Percentiles rank a stretch among this genome's conserved stretches.
phyloP scores from a whole-genome alignment of 2,113 vertebrate species.

The Onychorhynchus coronatus region DNA sequence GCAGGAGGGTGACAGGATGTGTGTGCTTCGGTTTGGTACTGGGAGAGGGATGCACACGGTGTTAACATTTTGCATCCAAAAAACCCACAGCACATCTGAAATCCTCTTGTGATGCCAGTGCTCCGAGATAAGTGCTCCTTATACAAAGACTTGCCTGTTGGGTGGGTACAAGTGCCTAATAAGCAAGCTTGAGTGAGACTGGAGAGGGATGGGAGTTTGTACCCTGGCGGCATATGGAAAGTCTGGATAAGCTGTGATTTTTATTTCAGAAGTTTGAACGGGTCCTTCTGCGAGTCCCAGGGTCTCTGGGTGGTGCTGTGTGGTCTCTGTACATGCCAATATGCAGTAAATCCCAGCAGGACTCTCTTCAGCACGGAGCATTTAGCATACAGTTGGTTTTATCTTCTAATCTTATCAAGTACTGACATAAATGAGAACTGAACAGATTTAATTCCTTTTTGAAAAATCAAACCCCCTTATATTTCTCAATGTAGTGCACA shows the following conservation, averaged over 20 bases:
- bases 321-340: neutral
- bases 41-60: rapidly evolving
- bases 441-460: constrained; percentile 20
- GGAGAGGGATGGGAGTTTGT: neutral
- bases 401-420: constrained; percentile 42
- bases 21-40: rapidly evolving
- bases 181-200: neutral
- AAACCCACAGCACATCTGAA: neutral
- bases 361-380: neutral
- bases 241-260: neutral
- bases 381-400: constrained; percentile 28
- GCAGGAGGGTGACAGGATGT: neutral
- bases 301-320: neutral
- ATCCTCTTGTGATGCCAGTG: neutral
- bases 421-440: neutral
- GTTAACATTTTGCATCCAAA: neutral
- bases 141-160: neutral
- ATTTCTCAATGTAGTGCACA: neutral
- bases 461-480: neutral
- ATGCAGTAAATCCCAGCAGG: neutral
- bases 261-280: neutral
- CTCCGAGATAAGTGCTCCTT: neutral
- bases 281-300: neutral
- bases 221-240: neutral
- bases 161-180: neutral